phyloP scores from a whole-genome alignment of 2,113 vertebrate genomes.

The Potamarius usumacintae region DNA sequence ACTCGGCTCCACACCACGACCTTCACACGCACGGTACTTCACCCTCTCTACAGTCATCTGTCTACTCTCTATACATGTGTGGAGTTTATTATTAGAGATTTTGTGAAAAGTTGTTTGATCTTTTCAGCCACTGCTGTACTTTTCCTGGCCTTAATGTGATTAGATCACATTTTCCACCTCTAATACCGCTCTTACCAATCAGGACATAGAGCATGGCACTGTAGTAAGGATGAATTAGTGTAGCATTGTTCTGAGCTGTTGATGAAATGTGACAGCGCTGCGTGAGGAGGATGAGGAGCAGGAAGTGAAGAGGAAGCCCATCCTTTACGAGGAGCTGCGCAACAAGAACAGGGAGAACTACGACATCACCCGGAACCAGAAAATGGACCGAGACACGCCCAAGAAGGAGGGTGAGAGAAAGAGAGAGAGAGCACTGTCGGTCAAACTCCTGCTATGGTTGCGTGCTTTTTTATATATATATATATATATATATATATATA shows the following conservation, averaged over 20 bases:
- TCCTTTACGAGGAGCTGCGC: constrained; percentile 71
- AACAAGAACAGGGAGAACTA: constrained; percentile 75
- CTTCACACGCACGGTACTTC: constrained; percentile 3
- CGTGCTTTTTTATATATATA: too few species aligned
- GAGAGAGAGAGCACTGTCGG: constrained; percentile 53
- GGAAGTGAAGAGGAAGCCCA: constrained; percentile 64
- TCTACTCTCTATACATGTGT: not conserved
- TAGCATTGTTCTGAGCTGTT: not conserved
- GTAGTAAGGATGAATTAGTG: not conserved
- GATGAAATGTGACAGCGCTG: constrained; percentile 46
- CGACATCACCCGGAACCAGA: constrained; percentile 56
- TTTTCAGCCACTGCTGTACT: too few species aligned
- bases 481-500: too few species aligned
- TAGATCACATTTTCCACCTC: not conserved
- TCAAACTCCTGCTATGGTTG: not conserved
- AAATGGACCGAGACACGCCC: constrained; percentile 37
- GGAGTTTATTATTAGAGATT: too few species aligned
- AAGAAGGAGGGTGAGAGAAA: constrained; percentile 61
- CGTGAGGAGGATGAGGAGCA: constrained; percentile 66
- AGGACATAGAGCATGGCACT: not conserved
- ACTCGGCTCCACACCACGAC: constrained; percentile 2
- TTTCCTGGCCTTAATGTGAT: not conserved
- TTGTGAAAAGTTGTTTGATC: too few species aligned
- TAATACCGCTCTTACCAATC: not conserved
- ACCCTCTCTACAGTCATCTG: not conserved